Evolutionary conservation across 2,888 invertebrate genomes (phyloP).

Genomic region (Drosophila mimetica): DNA sequence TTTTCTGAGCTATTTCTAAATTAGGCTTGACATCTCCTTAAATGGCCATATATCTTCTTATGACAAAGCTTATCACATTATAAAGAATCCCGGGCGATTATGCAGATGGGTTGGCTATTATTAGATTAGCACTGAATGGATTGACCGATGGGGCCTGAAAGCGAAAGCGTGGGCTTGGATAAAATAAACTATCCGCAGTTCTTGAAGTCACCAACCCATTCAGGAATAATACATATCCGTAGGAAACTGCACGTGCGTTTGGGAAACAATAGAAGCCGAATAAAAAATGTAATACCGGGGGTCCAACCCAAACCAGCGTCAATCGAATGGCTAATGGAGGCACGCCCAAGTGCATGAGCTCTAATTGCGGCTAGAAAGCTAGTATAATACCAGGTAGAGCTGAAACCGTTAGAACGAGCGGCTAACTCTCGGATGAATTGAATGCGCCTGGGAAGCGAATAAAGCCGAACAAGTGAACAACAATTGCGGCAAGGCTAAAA

Average conservation of each 20-base stretch:
- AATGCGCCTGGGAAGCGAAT: constrained; percentile 55
- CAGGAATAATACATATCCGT: constrained; percentile 4
- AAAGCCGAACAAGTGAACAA: constrained; percentile 9
- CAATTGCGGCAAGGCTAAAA: constrained; percentile 40
- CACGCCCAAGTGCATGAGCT: constrained; percentile 63
- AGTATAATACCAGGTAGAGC: background rate
- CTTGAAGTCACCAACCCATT: background rate
- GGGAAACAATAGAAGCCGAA: constrained; percentile 21
- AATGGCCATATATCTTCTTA: constrained; percentile 4
- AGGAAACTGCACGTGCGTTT: constrained; percentile 25
- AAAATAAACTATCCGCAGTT: background rate
- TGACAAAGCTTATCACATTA: constrained; percentile 10
- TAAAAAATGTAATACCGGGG: constrained; percentile 36
- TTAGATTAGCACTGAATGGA: constrained; percentile 46
- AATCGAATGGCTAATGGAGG: constrained; percentile 46
- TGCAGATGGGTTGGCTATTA: constrained; percentile 31
- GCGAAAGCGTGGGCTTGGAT: background rate
- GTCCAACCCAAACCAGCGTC: constrained; percentile 33
- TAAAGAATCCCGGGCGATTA: constrained; percentile 16
- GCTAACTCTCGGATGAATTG: constrained; percentile 40
- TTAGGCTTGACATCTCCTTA: constrained; percentile 20
- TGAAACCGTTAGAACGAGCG: constrained; percentile 27
- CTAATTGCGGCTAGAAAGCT: constrained; percentile 31
- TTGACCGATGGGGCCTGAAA: constrained; percentile 10
- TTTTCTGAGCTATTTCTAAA: constrained; percentile 6